These are phyloP conservation scores for Drosophila vallismaia DNA, from an alignment of 2,888 invertebrate species.

Conservation along the genomic window DNA sequence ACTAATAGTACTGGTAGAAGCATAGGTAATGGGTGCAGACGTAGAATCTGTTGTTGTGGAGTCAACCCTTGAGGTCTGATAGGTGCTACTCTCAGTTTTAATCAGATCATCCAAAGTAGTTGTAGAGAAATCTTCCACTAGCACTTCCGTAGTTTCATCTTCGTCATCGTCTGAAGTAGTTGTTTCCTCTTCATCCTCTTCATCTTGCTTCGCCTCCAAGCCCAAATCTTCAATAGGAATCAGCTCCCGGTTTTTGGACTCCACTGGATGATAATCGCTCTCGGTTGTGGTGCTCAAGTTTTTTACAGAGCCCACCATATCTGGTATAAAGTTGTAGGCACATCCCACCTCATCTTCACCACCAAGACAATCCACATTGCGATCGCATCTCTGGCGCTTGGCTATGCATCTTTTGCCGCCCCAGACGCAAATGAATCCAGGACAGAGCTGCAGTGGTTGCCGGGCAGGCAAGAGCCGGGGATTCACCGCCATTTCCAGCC, in stretches of 20 bases:
- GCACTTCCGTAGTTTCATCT: slow-evolving; percentile 1
- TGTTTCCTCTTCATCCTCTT: slow-evolving; percentile 3
- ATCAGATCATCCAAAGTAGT: slow-evolving; percentile 12
- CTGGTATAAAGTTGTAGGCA: slow-evolving; percentile 81
- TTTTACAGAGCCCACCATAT: slow-evolving; percentile 73
- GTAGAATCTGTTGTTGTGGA: slow-evolving; percentile 2
- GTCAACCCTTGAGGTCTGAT: background rate
- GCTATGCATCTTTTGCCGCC: slow-evolving; percentile 89
- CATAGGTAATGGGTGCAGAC: background rate
- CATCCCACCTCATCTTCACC: slow-evolving; percentile 93
- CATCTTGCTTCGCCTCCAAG: slow-evolving; percentile 33
- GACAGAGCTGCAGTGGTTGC: slow-evolving; percentile 88
- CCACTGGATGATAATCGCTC: slow-evolving; percentile 70
- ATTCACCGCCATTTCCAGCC: slow-evolving; percentile 86
- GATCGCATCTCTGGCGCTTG: slow-evolving; percentile 88
- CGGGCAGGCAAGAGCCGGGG: slow-evolving; percentile 82
- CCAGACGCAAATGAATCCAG: slow-evolving; percentile 89
- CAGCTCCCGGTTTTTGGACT: slow-evolving; percentile 48
- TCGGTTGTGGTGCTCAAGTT: slow-evolving; percentile 65
- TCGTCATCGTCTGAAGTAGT: slow-evolving; percentile 13
- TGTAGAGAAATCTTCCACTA: background rate
- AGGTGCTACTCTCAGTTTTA: background rate
- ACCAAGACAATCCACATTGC: slow-evolving; percentile 89
- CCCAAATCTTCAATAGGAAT: slow-evolving; percentile 46
- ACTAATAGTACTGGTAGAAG: slow-evolving; percentile 1